Evolutionary conservation across 2,797 vertebrate species (phyloP), one percentile per base, ranked within the genome.

Genomic region (Scolopax bukidnonensis): DNA sequence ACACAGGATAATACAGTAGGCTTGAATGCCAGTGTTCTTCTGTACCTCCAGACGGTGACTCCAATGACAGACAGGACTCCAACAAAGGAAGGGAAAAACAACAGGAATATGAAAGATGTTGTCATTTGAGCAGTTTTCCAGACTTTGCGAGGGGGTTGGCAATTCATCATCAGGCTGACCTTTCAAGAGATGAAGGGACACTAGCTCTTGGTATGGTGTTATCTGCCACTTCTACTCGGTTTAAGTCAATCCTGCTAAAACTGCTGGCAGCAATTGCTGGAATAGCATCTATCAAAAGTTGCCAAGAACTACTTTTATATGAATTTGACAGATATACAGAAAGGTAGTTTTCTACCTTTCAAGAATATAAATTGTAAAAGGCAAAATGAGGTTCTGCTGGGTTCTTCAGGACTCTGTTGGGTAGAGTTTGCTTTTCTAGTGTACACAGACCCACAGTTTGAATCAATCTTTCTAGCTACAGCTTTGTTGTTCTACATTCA

Each of bases 61-160:
- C 97, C 99, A 73, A 98, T 95, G 5, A 99, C 97, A 59, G 98
- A 98, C 73, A 99, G 92, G 4, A 98, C 98, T 25, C 99, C 99
- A 3, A 98, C 84, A 50, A 99, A 99, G 86, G 98, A 99, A 1
- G 99, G 99, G 94, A 99, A 99, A 89, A 99, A 99, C 36, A 99
- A 98, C 32, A 99, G 97, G 30, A 98, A 97, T 30, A 99, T 98
- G 96, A 99, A 99, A 92, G 98, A 96, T 1, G 99, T 99, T 92
- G 98, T 98, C 99, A 99, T 99, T 82, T 99, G 99, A 32, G 99
- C 98, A 11, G 99, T 99, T n/a, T 98, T 98, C 98, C 99, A 99
- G 30, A 98, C 98, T 68, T 98, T 98, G 90, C 97, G 96, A 0
- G 99, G 99, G 27, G 99, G 99, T 87, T 99, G 99, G 94, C 99